Evolutionary conservation across 2,888 invertebrate genomes (phyloP).

Genomic region (Podabrus alpinus): DNA sequence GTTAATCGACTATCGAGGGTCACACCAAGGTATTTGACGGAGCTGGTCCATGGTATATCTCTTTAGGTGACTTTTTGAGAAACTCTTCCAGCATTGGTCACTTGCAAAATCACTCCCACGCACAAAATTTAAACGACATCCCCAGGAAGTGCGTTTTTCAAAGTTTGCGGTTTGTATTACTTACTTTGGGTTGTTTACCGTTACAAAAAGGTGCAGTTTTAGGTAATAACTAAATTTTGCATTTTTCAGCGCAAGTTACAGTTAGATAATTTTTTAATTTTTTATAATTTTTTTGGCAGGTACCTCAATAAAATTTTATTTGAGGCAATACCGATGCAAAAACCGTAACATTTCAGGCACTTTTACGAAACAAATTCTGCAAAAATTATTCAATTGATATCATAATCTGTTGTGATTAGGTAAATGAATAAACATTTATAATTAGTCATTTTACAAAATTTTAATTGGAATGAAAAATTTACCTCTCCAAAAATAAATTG

Average conservation of each 20-base stretch:
- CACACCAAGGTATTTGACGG: no score
- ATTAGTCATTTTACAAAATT: no score
- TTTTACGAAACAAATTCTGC: background rate
- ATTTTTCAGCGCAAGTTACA: background rate
- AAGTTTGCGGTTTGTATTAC: constrained; percentile 25
- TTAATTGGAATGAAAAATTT: no score
- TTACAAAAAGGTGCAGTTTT: constrained; percentile 9
- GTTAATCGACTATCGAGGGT: no score
- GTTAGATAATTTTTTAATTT: background rate
- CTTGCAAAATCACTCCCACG: constrained; percentile 28
- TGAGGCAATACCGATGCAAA: background rate
- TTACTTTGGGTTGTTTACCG: constrained; percentile 25
- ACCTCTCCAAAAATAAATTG: no score
- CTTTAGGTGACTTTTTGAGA: no score
- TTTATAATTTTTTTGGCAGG: background rate
- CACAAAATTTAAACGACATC: constrained; percentile 15
- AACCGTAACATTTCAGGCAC: background rate
- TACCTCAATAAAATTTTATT: background rate
- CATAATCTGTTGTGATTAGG: no score
- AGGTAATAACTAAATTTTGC: background rate
- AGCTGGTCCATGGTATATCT: no score
- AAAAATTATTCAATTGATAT: no score
- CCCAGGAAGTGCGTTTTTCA: constrained; percentile 6
- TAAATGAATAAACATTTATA: no score
- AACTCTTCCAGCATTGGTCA: constrained; percentile 36